A percentile compares a stretch with the other conserved stretches of the same genome.
Evolutionary conservation across 2,797 vertebrate genomes (phyloP).

Genomic region (Strix occidentalis): DNA sequence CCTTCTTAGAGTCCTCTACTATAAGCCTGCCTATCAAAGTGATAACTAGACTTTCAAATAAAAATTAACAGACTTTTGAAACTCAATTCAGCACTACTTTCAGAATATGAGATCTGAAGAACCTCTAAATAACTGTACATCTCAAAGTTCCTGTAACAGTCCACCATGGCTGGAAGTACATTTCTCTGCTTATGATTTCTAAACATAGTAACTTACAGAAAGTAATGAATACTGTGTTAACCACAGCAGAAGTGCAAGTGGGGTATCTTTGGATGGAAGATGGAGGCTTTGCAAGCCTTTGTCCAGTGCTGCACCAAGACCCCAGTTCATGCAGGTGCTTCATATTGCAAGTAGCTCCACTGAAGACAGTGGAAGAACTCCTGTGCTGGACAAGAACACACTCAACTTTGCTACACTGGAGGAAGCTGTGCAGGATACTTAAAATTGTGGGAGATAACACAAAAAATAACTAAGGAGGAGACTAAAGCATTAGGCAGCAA

Average conservation of each 20-base stretch:
- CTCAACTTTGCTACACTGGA: background rate
- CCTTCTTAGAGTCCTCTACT: slow-evolving; percentile 1
- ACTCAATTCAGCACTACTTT: background rate
- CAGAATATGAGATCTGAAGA: background rate
- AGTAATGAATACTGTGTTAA: background rate
- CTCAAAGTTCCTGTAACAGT: background rate
- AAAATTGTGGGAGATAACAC: background rate
- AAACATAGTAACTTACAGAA: background rate
- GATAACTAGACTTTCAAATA: slow-evolving; percentile 20
- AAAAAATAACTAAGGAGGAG: background rate
- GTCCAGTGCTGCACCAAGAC: background rate
- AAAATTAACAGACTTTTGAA: background rate
- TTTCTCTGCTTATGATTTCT: background rate
- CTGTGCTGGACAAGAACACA: background rate
- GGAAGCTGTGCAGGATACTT: background rate
- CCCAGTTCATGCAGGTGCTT: background rate
- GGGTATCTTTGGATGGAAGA: background rate
- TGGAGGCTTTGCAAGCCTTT: background rate
- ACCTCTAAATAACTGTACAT: background rate
- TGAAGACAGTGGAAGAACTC: background rate
- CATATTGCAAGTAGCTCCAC: background rate
- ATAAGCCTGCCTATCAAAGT: background rate
- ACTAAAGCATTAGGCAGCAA: background rate
- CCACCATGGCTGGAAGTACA: background rate
- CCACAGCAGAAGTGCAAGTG: background rate